Evolutionary conservation across 2,797 vertebrate genomes (phyloP), one percentile per base, ranked within the genome.

Genomic region (Cryptoprocta ferox): DNA sequence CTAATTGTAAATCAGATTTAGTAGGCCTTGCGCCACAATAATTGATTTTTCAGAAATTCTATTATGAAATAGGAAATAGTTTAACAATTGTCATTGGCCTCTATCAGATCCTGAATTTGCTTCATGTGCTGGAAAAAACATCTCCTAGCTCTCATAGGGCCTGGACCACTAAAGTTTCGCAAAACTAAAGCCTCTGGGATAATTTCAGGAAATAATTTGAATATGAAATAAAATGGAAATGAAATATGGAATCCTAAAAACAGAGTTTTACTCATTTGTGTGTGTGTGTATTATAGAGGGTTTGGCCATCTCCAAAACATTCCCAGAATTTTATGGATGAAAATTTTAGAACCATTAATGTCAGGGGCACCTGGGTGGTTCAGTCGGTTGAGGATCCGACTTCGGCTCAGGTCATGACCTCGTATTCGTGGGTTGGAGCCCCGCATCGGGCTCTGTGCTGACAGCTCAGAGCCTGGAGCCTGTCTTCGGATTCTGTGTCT

Each of bases 191-290:
- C 65, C 75, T 82, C 56, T 79, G 68, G 93, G 35, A 90, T 92
- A 37, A 93, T 94, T 95, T 97, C 80, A 97, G 81, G 80, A 92
- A 89, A 92, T 80, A 92, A 89, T 83, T 30, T 95, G 79, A 95
- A 96, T 66, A 45, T 97, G 79, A 95, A 98, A 98, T 97, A 97
- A 97, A 98, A 95, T 95, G 92, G 35, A 97, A 95, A 97, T 93
- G 83, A 97, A 95, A 94, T 89, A 63, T 70, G 56, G 97, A 97
- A 90, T 92, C 16, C 66, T 63, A 83, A 95, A 91, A 95, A 63
- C 70, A 97, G 97, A 97, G 90, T 96, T 97, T 95, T 93, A 97
- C 84, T 97, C 97, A 91, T 96, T 97, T 95, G 85, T 96, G 86
- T 97, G 94, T 96, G 86, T 95, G 76, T 91, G 73, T 78, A 92